phyloP scores from a whole-genome alignment of 2,113 vertebrate species.

The Stigmatopora nigra region DNA sequence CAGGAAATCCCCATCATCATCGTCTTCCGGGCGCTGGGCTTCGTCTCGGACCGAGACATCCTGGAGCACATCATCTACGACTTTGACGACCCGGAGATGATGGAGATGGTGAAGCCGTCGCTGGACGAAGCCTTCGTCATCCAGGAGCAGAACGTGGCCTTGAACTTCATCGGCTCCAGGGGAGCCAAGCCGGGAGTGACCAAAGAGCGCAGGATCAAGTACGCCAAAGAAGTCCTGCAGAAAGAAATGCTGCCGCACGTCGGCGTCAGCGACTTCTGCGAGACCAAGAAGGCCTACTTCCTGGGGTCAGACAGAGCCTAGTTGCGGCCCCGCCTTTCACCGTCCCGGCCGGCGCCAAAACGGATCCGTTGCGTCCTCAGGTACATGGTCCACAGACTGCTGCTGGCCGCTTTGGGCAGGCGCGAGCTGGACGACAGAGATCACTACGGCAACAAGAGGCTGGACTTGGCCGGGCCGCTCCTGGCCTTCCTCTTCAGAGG shows the following conservation, averaged over 20 bases:
- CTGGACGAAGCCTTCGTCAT: constrained; percentile 98
- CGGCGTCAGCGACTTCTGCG: constrained; percentile 97
- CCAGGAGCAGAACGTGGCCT: constrained; percentile 95
- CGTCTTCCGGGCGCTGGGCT: constrained; percentile 92
- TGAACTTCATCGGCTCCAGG: constrained; percentile 97
- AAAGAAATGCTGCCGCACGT: constrained; percentile 98
- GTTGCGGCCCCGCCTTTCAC: too few species aligned
- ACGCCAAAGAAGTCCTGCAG: constrained; percentile 95
- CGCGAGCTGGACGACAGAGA: constrained; percentile 96
- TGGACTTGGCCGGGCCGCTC: constrained; percentile 94
- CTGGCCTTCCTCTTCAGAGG: constrained; percentile 95
- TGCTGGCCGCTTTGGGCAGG: constrained; percentile 89
- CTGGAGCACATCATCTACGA: constrained; percentile 98
- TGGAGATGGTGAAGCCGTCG: constrained; percentile 99
- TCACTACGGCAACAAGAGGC: constrained; percentile 98
- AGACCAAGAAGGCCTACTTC: constrained; percentile 98
- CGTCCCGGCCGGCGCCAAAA: background rate
- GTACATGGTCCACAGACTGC: constrained; percentile 95
- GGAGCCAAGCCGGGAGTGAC: constrained; percentile 98
- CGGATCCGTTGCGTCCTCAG: constrained; percentile 52
- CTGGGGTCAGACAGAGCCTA: constrained; percentile 70
- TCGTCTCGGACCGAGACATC: constrained; percentile 97
- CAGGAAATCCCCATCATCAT: constrained; percentile 99
- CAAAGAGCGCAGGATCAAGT: constrained; percentile 95
- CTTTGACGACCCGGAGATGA: constrained; percentile 99